A percentile compares a stretch with the other conserved stretches of the same genome.
These are phyloP conservation scores for Loxodonta africana DNA, from an alignment of 2,113 vertebrate genomes.

Conservation along the genomic window DNA sequence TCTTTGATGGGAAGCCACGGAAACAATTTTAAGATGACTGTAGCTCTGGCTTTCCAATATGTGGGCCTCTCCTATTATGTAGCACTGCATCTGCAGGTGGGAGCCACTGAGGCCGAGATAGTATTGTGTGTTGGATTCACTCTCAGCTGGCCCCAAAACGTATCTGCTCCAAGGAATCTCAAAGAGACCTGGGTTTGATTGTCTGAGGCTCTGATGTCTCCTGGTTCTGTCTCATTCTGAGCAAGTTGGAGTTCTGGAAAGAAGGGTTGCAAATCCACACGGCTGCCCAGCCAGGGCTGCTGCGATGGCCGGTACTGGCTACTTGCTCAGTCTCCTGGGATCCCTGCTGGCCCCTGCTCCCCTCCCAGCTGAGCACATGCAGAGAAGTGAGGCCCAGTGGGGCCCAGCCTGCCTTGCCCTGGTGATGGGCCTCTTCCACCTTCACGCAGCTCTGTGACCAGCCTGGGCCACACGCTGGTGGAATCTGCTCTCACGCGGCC, in stretches of 20 bases:
- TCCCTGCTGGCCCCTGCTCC: neutral
- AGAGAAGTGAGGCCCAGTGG: neutral
- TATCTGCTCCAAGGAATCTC: neutral
- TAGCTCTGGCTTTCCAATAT: slow-evolving; percentile 1
- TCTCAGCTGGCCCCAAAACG: neutral
- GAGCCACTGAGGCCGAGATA: slow-evolving; percentile 25
- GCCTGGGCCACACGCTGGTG: slow-evolving; percentile 91
- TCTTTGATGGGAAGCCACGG: slow-evolving; percentile 33
- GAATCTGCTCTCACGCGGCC: slow-evolving; percentile 85
- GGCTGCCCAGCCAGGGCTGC: neutral
- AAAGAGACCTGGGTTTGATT: neutral
- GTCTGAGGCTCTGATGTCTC: neutral
- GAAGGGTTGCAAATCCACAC: neutral
- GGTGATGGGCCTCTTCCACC: neutral
- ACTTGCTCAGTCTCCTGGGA: neutral
- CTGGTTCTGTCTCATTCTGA: neutral
- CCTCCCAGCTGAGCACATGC: neutral
- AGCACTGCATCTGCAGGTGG: slow-evolving; percentile 23
- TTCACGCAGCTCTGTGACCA: slow-evolving; percentile 87
- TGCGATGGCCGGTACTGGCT: neutral
- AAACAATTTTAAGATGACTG: slow-evolving; percentile 12
- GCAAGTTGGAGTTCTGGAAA: neutral
- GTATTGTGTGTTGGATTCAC: neutral
- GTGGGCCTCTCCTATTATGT: neutral
- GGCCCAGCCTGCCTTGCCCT: neutral